Percentiles rank a stretch among this genome's conserved stretches.
These are phyloP conservation scores for Pantala flavescens DNA, from an alignment of 1,140 invertebrate species.

Conservation along the genomic window DNA sequence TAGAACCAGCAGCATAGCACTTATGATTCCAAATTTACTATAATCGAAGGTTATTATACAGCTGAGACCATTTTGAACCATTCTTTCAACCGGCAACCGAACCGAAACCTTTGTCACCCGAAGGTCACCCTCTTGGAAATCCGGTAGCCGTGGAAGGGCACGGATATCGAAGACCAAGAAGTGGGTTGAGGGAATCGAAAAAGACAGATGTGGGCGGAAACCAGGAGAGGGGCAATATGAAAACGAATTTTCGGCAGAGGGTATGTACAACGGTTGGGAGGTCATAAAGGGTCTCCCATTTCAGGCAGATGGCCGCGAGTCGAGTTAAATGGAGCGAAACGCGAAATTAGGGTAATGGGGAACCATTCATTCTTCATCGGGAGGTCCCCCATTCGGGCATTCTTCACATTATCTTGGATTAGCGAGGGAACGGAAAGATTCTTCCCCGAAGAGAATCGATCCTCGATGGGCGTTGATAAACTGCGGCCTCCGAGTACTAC, in stretches of 20 bases:
- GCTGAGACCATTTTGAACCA: too few species aligned
- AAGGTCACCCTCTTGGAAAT: too few species aligned
- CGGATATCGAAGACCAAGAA: not conserved
- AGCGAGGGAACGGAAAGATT: not conserved
- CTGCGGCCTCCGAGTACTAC: too few species aligned
- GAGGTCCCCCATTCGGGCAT: not conserved
- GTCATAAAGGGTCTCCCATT: not conserved
- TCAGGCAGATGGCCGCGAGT: not conserved
- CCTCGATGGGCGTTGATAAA: too few species aligned
- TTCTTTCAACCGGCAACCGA: too few species aligned
- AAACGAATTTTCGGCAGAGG: not conserved
- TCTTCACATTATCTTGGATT: not conserved
- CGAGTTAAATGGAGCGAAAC: not conserved
- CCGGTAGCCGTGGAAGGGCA: too few species aligned
- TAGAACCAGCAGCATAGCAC: too few species aligned
- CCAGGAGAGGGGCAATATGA: not conserved
- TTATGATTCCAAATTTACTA: too few species aligned
- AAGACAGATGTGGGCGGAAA: not conserved
- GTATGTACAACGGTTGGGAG: not conserved
- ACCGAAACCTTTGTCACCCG: too few species aligned
- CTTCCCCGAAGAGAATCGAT: too few species aligned
- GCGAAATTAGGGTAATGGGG: not conserved
- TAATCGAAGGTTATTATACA: too few species aligned
- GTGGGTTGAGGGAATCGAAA: not conserved
- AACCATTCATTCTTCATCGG: slow-evolving; percentile 4